Evolutionary conservation across 2,113 vertebrate species (phyloP), one percentile per base, ranked within the genome.

Genomic region (Plecotus auritus): DNA sequence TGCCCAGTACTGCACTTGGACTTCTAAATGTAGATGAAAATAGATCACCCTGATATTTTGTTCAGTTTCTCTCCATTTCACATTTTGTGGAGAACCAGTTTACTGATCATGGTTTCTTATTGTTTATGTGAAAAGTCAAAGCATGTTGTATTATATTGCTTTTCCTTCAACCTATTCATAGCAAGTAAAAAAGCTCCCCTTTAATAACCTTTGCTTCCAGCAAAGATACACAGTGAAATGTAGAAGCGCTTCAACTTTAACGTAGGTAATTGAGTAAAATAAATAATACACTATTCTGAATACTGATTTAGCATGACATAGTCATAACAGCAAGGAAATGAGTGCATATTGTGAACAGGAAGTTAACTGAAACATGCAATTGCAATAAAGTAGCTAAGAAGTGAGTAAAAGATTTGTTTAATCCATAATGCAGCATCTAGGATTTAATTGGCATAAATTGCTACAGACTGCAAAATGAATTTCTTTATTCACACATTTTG

Each of bases 271-370:
- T 1, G 5, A 94, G 93, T 88, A n/a, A 18, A 49, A 78, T 94
- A 90, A 94, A 95, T 95, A 96, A 97, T 82, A n/a, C 16, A 94
- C 92, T 70, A 69, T 69, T 86, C 4, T 89, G 64, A 93, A 96
- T 78, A 93, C 70, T 92, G 59, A 94, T 74, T 93, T 95, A 92
- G 12, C 6, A 16, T 91, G 28, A 87, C 94, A 20, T 18, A 95
- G 11, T 16, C 80, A 37, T 59, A 61, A 10, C 14, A 54, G 26
- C 22, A 81, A 13, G 45, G 49, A 83, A 95, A 7, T 56, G 6
- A 69, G 54, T 76, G 16, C 4, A 66, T 40, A 51, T 7, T 70
- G 37, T 82, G 1, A 3, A 3, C 9, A 87, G 18, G 61, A 88
- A 94, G 30, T 92, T 96, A 67, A 94, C 17, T 20, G 16, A 93